Evolutionary conservation across 2,888 invertebrate genomes (phyloP).

Genomic region (Gnatocerus cornutus): DNA sequence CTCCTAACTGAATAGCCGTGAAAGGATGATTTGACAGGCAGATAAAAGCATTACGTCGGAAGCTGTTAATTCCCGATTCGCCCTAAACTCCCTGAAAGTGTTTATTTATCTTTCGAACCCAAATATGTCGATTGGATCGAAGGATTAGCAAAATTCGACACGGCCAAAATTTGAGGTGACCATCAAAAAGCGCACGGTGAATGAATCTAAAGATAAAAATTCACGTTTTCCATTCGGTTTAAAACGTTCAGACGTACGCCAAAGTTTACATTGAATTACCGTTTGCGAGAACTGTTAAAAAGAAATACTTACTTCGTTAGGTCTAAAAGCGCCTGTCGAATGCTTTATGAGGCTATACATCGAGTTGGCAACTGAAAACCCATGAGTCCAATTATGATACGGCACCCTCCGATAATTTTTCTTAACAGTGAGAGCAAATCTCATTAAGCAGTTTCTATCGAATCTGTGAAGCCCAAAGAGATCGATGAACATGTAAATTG

Average conservation of each 20-base stretch:
- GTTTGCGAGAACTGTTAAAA: slow-evolving; percentile 13
- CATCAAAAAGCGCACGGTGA: too few relatives aligned
- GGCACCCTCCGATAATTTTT: slow-evolving; percentile 90
- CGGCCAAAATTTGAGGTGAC: too few relatives aligned
- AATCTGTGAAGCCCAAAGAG: slow-evolving; percentile 80
- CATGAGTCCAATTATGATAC: slow-evolving; percentile 92
- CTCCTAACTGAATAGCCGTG: slow-evolving; percentile 11
- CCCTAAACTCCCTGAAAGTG: slow-evolving; percentile 2
- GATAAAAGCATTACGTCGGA: slow-evolving; percentile 19
- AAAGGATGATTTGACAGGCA: slow-evolving; percentile 19
- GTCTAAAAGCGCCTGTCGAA: slow-evolving; percentile 72
- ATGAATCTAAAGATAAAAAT: too few relatives aligned
- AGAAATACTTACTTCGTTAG: slow-evolving; percentile 75
- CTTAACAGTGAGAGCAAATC: slow-evolving; percentile 86
- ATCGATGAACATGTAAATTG: slow-evolving; percentile 83
- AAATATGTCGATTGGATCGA: slow-evolving; percentile 8
- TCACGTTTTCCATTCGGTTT: too few relatives aligned
- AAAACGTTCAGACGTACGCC: background rate
- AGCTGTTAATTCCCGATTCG: slow-evolving; percentile 21
- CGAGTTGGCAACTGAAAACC: slow-evolving; percentile 89
- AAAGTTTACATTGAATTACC: slow-evolving; percentile 24
- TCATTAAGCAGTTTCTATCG: slow-evolving; percentile 79
- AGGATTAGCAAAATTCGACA: too few relatives aligned
- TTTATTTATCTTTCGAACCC: slow-evolving; percentile 19
- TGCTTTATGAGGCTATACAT: slow-evolving; percentile 85